phyloP scores from a whole-genome alignment of 2,888 invertebrate genomes.

The Halictus quadricinctus region DNA sequence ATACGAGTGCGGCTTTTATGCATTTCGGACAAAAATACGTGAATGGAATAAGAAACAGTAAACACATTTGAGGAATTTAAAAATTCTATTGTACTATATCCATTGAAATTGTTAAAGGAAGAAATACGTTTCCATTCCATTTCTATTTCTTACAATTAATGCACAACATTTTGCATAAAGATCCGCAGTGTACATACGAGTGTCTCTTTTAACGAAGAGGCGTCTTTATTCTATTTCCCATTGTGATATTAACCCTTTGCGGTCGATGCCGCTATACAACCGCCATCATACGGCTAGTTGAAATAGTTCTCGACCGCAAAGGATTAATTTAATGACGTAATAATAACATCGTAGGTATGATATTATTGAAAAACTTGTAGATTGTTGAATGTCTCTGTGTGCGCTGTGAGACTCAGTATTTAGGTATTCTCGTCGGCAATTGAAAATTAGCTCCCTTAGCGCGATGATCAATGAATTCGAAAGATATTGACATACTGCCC shows the following conservation, averaged over 20 bases:
- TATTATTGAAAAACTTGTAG: constrained; percentile 15
- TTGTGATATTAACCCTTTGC: constrained; percentile 36
- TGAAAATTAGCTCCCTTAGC: background rate
- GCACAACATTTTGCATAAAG: background rate
- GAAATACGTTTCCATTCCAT: background rate
- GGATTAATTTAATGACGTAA: constrained; percentile 11
- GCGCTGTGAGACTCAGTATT: constrained; percentile 32
- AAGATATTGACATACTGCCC: constrained; percentile 44
- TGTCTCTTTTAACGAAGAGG: constrained; percentile 13
- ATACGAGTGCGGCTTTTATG: background rate
- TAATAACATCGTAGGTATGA: constrained; percentile 17
- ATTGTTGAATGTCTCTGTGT: constrained; percentile 3
- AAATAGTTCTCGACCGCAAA: too few species aligned
- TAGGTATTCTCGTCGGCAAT: background rate
- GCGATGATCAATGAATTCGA: constrained; percentile 38
- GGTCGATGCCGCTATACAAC: too few species aligned
- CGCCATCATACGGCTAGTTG: too few species aligned
- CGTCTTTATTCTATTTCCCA: background rate
- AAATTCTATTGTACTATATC: too few species aligned
- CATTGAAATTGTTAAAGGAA: background rate
- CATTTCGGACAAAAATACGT: background rate
- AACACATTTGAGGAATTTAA: background rate
- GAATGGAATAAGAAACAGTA: background rate
- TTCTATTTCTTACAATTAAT: background rate
- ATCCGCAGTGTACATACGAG: background rate